These are phyloP conservation scores for Otolemur garnettii DNA, from an alignment of 2,113 vertebrate genomes.

Conservation along the genomic window DNA sequence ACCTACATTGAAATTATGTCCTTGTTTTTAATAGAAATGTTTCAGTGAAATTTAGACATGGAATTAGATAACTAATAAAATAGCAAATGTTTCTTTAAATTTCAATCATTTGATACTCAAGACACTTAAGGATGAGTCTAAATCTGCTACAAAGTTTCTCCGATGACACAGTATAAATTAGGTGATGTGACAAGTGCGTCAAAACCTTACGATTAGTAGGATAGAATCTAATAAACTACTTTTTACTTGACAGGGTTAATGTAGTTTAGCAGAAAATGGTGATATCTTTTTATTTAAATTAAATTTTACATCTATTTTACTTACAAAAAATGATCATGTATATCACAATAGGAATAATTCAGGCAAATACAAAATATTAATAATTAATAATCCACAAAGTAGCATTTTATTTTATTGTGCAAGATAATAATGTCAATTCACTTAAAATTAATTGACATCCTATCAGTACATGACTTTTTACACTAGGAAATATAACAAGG, in stretches of 20 bases:
- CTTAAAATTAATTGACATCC: conserved; percentile 21
- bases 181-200: background rate
- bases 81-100: background rate
- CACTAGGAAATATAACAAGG: background rate
- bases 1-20: background rate
- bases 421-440: background rate
- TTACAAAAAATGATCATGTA: conserved; percentile 23
- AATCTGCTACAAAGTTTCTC: background rate
- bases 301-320: conserved; percentile 22
- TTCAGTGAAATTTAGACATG: background rate
- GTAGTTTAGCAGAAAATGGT: background rate
- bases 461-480: background rate
- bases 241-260: background rate
- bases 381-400: background rate
- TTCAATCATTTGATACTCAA: background rate
- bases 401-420: background rate
- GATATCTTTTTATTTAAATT: background rate
- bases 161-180: background rate
- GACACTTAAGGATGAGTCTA: conserved; percentile 35
- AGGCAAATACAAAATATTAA: conserved; percentile 28
- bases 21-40: background rate
- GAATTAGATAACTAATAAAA: conserved; percentile 12
- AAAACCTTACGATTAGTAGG: background rate
- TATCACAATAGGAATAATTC: background rate
- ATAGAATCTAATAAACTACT: conserved; percentile 30